Percentiles rank a stretch among this genome's conserved stretches.
Evolutionary conservation across 1,140 invertebrate genomes (phyloP).

Genomic region (Pseudomyrmex pallidus): DNA sequence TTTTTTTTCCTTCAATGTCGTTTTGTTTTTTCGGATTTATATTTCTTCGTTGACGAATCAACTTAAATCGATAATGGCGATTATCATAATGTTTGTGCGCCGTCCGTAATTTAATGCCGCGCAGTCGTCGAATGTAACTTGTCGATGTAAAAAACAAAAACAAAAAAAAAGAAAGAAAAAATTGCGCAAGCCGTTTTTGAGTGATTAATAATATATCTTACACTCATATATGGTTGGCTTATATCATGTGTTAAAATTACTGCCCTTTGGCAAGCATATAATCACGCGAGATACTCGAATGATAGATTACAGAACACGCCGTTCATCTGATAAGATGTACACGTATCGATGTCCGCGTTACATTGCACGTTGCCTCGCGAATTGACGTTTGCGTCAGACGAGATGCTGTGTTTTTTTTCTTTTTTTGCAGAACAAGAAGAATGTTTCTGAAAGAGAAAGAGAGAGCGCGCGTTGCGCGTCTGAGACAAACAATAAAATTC

Average conservation of each 20-base stretch:
- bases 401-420: not conserved
- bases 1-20: not conserved
- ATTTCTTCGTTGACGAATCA: not conserved
- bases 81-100: not conserved
- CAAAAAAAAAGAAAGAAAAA: not conserved
- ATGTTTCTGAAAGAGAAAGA: not conserved
- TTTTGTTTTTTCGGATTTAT: not conserved
- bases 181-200: constrained; percentile 15
- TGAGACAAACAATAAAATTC: not conserved
- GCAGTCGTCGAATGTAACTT: not conserved
- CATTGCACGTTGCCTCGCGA: constrained; percentile 13
- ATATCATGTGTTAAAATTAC: constrained; percentile 48
- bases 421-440: not conserved
- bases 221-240: not conserved
- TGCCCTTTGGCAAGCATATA: constrained; percentile 44
- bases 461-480: too few relatives aligned
- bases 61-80: constrained; percentile 4
- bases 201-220: constrained; percentile 48
- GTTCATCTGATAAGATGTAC: constrained; percentile 37
- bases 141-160: constrained; percentile 5
- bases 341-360: constrained; percentile 19
- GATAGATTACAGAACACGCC: constrained; percentile 48
- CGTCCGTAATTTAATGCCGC: constrained; percentile 1
- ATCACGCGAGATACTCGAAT: constrained; percentile 41
- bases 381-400: constrained; percentile 9